These are phyloP conservation scores for Prochilodus magdalenae DNA, from an alignment of 2,113 vertebrate species.

Conservation along the genomic window DNA sequence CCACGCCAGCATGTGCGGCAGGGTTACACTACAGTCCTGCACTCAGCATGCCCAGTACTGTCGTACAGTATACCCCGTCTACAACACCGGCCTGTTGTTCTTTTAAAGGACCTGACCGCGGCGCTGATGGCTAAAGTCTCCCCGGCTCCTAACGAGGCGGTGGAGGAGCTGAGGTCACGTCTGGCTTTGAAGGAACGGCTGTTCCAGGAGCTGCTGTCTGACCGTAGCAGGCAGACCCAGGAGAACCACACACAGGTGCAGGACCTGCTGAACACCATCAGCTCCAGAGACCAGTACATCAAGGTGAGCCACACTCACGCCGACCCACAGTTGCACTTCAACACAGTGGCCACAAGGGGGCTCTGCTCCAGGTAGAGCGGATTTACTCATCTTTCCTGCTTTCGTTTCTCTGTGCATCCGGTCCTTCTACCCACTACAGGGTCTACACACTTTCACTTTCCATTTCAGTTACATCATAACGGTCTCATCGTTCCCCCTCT, in stretches of 20 bases:
- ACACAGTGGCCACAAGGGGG: neutral
- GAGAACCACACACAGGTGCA: conserved; percentile 86
- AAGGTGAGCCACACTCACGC: conserved; percentile 71
- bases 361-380: neutral
- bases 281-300: conserved; percentile 84
- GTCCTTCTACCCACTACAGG: neutral
- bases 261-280: conserved; percentile 83
- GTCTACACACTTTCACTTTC: neutral
- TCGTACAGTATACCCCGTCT: no score
- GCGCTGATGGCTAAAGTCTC: conserved; percentile 81
- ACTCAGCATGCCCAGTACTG: no score
- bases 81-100: neutral
- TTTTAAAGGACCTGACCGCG: conserved; percentile 83
- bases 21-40: no score
- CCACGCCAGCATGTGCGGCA: no score
- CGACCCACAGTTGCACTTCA: neutral
- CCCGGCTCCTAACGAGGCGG: conserved; percentile 75
- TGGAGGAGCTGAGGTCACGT: conserved; percentile 85
- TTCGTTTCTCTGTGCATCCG: neutral
- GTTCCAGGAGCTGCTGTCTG: conserved; percentile 87
- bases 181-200: conserved; percentile 88
- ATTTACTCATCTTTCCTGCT: neutral
- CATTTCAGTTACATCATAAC: neutral
- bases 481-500: neutral
- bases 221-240: conserved; percentile 76